A percentile compares a stretch with the other conserved stretches of the same genome.
phyloP scores from a whole-genome alignment of 1,140 invertebrate species.

The Bombyx mandarina region DNA sequence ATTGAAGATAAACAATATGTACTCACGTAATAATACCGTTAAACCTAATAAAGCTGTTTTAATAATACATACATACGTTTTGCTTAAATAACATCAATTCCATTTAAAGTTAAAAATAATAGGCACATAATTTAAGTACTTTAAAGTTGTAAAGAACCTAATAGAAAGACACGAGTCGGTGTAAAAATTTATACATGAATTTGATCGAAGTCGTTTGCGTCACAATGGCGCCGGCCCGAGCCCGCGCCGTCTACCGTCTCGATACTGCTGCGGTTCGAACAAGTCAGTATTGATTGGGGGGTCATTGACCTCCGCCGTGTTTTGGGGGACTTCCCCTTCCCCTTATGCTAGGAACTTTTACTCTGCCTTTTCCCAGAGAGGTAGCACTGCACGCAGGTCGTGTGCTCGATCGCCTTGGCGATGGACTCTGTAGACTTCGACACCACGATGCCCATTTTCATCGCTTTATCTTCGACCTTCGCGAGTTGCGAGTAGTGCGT shows the following conservation, averaged over 20 bases:
- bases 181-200: conserved; percentile 49
- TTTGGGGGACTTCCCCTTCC: conserved; percentile 66
- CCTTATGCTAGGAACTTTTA: conserved; percentile 75
- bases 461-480: conserved; percentile 66
- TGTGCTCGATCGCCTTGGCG: conserved; percentile 73
- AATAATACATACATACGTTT: no score
- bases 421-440: conserved; percentile 69
- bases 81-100: no score
- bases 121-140: no score
- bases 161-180: background rate
- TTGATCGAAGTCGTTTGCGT: conserved; percentile 47
- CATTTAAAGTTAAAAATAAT: no score
- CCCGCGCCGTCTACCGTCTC: conserved; percentile 55
- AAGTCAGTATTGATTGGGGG: conserved; percentile 48
- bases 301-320: conserved; percentile 56
- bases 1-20: no score
- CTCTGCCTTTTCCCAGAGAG: conserved; percentile 72
- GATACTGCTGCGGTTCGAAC: conserved; percentile 60
- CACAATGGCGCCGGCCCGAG: conserved; percentile 30
- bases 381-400: conserved; percentile 78
- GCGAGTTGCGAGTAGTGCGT: conserved; percentile 66
- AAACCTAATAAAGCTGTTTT: no score
- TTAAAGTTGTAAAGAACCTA: background rate
- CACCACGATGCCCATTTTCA: conserved; percentile 68
- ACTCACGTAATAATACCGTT: no score